Base-by-base conservation (phyloP, 2,888 invertebrate species). In the Ectemnius cavifrons region DNA sequence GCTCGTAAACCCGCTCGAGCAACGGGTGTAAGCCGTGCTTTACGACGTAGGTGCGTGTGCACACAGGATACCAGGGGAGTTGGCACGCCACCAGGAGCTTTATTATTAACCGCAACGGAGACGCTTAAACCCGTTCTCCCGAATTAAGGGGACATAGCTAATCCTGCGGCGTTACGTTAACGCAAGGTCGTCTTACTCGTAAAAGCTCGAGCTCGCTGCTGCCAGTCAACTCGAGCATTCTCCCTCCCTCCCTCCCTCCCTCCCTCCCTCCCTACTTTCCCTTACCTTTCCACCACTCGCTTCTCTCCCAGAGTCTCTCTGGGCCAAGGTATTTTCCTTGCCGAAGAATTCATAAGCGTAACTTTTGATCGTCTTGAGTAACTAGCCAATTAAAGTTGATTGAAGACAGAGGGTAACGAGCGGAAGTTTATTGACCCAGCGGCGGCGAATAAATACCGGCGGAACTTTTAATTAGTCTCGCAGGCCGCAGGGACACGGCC, bases 71-170 rank as follows among this genome's bases (percentile, higher is more conserved):
- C 64, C 77, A 73, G 78, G 66, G 73, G 75, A 72, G 63, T 75
- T 80, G 80, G 80, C 80, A 73, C 67, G 63, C 70, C 58, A 77
- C 80, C 80, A 77, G 49, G 20, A 63, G 73, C 67, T 77, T 80
- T 80, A 80, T 80, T 80, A 80, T 80, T 80, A 80, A 80, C 80
- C 80, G 77, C 76, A 71, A 80, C 80, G 67, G 71, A 64, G 71
- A 45, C 60, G 71, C 69, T 77, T 73, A 74, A 68, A 77, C 64
- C 65, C 64, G 37, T 58, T 66, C 63, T 47, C 60, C 28, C 74
- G 77, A 77, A 77, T 78, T 78, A 77, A 74, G 78, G 69, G 78
- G 63, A 78, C 77, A 67, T 60, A n/a, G 58, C 72, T 77, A 77
- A 77, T 77, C 67, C 77, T 49, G 63, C 23, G 68, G 72, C 76